Evolutionary conservation across 2,797 vertebrate species (phyloP).

Genomic region (Labroides dimidiatus): DNA sequence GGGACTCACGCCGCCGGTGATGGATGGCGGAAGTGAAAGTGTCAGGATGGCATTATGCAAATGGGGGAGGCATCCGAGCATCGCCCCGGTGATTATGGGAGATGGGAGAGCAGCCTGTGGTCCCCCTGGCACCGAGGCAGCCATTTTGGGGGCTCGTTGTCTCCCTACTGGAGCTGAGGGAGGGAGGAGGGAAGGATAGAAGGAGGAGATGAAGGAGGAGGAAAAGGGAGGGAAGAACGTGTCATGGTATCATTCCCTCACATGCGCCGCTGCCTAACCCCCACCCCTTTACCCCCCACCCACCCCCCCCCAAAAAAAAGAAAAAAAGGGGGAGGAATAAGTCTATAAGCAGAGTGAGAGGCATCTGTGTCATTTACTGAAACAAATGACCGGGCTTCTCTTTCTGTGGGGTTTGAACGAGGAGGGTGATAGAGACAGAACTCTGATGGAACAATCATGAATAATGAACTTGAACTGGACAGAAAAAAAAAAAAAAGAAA

Average conservation of each 20-base stretch:
- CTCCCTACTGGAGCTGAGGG: constrained; percentile 57
- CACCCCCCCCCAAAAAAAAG: too few species aligned
- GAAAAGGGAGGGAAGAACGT: constrained; percentile 73
- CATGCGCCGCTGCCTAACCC: constrained; percentile 69
- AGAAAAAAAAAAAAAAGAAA: constrained; percentile 65
- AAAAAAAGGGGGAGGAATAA: constrained; percentile 70
- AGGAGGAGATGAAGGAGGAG: constrained; percentile 68
- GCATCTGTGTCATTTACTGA: constrained; percentile 86
- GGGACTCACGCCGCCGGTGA: constrained; percentile 87
- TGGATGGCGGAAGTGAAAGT: constrained; percentile 96
- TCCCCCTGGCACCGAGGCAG: constrained; percentile 96
- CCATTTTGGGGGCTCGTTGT: constrained; percentile 87
- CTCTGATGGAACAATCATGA: constrained; percentile 81
- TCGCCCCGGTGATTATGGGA: constrained; percentile 96
- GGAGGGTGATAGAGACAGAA: constrained; percentile 78
- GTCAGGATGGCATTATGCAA: constrained; percentile 98
- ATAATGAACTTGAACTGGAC: constrained; percentile 81
- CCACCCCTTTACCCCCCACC: constrained; percentile 46
- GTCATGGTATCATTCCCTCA: constrained; percentile 83
- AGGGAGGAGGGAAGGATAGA: constrained; percentile 25
- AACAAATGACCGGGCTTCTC: constrained; percentile 77
- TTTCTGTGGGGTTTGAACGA: constrained; percentile 73
- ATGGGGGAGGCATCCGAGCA: constrained; percentile 94
- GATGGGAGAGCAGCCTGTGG: constrained; percentile 90
- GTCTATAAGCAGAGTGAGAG: constrained; percentile 81